Evolutionary conservation across 2,797 vertebrate species (phyloP).

Genomic region (Gymnothorax reevesii): DNA sequence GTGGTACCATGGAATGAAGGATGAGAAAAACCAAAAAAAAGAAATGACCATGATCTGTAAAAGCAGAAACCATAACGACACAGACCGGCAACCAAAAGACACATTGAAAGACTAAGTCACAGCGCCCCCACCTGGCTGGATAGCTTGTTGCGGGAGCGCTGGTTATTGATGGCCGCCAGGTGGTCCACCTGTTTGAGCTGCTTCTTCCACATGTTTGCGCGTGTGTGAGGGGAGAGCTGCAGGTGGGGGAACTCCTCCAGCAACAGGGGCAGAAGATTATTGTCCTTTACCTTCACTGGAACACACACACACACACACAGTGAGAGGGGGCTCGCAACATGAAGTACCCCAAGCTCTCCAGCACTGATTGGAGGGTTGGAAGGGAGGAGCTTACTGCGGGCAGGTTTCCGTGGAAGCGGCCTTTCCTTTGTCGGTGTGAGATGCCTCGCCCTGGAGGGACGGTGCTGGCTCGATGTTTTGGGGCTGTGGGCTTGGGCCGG

Average conservation of each 20-base stretch:
- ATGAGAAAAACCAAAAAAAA: not conserved
- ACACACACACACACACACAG: conserved; percentile 9
- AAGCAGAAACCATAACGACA: not conserved
- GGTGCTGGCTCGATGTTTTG: conserved; percentile 60
- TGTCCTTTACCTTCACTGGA: conserved; percentile 83
- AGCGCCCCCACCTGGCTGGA: conserved; percentile 73
- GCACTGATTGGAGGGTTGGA: not conserved
- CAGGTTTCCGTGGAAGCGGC: conserved; percentile 68
- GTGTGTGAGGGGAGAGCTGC: conserved; percentile 75
- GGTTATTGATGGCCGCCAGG: conserved; percentile 66
- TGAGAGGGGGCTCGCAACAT: not conserved
- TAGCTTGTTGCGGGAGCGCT: conserved; percentile 68
- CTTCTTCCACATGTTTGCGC: conserved; percentile 86
- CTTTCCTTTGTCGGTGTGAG: conserved; percentile 58
- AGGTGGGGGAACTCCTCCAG: conserved; percentile 86
- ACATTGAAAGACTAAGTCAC: not conserved
- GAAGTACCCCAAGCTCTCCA: not conserved
- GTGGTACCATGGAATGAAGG: not conserved
- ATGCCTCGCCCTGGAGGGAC: conserved; percentile 54
- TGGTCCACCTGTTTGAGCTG: conserved; percentile 82
- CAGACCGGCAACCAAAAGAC: not conserved
- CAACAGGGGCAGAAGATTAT: conserved; percentile 80
- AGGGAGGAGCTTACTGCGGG: conserved; percentile 65
- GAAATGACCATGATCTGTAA: not conserved
- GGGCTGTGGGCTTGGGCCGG: conserved; percentile 65